Conservation (phyloP, 1,140 invertebrate species). For the Antheraea mylitta region DNA sequence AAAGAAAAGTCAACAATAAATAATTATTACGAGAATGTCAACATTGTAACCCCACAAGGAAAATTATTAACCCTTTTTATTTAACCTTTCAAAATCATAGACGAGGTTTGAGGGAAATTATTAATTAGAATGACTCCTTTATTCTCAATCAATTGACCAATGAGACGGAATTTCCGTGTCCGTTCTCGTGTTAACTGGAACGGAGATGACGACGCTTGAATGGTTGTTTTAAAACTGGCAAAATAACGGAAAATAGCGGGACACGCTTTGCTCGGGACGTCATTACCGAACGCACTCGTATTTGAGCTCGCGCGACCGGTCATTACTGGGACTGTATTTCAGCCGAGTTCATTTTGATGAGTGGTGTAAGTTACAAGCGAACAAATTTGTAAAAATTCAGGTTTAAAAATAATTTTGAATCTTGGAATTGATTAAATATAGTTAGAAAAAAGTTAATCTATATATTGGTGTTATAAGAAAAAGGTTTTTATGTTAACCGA, state of each 20-base stretch:
- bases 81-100: not conserved
- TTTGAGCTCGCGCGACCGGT: constrained; percentile 31
- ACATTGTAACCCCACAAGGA: not conserved
- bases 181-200: constrained; percentile 3
- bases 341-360: constrained; percentile 31
- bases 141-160: constrained; percentile 8
- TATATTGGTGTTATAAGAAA: no score
- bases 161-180: constrained; percentile 5
- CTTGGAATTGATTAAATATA: no score
- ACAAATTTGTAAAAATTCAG: not conserved
- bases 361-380: not conserved
- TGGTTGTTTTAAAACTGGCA: constrained; percentile 28
- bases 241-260: constrained; percentile 25
- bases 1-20: not conserved
- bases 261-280: constrained; percentile 18
- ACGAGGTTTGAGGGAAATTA: not conserved
- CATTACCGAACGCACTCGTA: constrained; percentile 32
- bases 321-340: constrained; percentile 36
- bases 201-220: not conserved
- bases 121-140: not conserved
- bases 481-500: no score
- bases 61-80: not conserved
- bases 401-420: no score
- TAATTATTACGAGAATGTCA: not conserved
- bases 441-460: no score